Conservation (phyloP, 2,113 vertebrate species). For the Pituophis catenifer region DNA sequence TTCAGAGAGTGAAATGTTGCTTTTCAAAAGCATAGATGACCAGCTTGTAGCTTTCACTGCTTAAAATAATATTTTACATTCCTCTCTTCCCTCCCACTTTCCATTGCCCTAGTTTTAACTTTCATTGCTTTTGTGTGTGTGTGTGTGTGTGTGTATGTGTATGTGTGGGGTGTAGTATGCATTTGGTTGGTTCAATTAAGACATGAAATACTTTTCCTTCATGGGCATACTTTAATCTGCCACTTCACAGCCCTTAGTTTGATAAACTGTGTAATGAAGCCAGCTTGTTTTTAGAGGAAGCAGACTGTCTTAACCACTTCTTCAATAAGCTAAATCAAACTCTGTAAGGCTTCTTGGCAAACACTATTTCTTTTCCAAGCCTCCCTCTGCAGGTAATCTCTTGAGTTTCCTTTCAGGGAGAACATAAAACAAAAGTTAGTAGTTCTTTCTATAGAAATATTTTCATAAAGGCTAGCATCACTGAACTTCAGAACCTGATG, state of each 20-base stretch:
- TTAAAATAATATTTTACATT: slow-evolving; percentile 22
- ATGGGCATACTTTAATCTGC: slow-evolving; percentile 32
- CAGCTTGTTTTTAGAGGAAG: neutral
- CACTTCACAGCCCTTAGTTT: slow-evolving; percentile 15
- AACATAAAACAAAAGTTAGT: neutral
- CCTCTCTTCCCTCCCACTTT: slow-evolving; percentile 1
- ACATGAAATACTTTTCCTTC: slow-evolving; percentile 36
- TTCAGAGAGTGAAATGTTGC: neutral
- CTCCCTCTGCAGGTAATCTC: neutral
- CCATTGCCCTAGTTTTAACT: slow-evolving; percentile 38
- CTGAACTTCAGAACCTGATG: neutral
- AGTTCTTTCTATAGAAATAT: slow-evolving; percentile 1
- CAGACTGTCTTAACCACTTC: neutral
- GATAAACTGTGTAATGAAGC: neutral
- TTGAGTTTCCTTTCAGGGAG: neutral
- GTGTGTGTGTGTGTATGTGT: too few relatives aligned
- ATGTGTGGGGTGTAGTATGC: neutral
- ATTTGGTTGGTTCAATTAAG: slow-evolving; percentile 45
- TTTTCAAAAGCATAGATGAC: neutral
- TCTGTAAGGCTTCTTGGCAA: slow-evolving; percentile 26
- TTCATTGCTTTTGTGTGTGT: neutral
- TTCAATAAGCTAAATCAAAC: slow-evolving; percentile 51
- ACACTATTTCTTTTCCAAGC: neutral
- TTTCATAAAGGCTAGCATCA: slow-evolving; percentile 9
- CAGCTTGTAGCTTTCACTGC: neutral